Evolutionary conservation across 2,888 invertebrate genomes (phyloP).

Genomic region (Drosophila flavopinicola): DNA sequence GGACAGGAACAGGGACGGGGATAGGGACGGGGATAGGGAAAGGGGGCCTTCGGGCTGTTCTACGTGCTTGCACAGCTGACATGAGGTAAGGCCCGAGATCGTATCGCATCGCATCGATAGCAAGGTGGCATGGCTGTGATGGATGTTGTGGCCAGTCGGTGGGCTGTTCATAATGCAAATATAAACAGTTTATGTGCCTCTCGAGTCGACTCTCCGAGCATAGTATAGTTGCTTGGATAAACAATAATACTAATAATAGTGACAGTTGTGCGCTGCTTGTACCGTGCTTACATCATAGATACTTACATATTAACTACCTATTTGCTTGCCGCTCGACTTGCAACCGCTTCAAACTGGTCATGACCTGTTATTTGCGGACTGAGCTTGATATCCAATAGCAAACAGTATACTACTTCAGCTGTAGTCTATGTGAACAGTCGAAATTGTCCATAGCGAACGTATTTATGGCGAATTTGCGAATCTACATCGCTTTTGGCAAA

Average conservation of each 20-base stretch:
- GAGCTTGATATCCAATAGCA: slow-evolving; percentile 19
- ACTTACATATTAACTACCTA: slow-evolving; percentile 45
- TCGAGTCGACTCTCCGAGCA: not conserved
- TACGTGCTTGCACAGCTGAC: slow-evolving; percentile 38
- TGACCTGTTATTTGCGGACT: slow-evolving; percentile 54
- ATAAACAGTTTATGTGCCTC: slow-evolving; percentile 13
- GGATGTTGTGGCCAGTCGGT: slow-evolving; percentile 19
- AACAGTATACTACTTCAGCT: not conserved
- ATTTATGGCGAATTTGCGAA: too few relatives aligned
- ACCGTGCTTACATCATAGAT: slow-evolving; percentile 54
- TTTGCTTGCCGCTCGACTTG: slow-evolving; percentile 28
- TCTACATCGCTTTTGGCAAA: not conserved
- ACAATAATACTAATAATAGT: slow-evolving; percentile 40
- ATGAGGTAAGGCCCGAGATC: not conserved
- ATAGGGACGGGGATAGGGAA: not conserved
- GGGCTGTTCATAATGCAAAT: slow-evolving; percentile 25
- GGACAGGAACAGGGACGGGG: not conserved
- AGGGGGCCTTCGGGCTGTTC: too few relatives aligned
- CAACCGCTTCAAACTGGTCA: slow-evolving; percentile 56
- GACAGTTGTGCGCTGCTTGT: slow-evolving; percentile 35
- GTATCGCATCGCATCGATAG: slow-evolving; percentile 1
- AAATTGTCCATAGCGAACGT: not conserved
- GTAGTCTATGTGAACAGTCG: not conserved
- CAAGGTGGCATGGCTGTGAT: slow-evolving; percentile 16
- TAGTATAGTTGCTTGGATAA: slow-evolving; percentile 3